These are phyloP conservation scores for Leptoteleia sp. DNA, from an alignment of 1,140 invertebrate species.

Conservation along the genomic window DNA sequence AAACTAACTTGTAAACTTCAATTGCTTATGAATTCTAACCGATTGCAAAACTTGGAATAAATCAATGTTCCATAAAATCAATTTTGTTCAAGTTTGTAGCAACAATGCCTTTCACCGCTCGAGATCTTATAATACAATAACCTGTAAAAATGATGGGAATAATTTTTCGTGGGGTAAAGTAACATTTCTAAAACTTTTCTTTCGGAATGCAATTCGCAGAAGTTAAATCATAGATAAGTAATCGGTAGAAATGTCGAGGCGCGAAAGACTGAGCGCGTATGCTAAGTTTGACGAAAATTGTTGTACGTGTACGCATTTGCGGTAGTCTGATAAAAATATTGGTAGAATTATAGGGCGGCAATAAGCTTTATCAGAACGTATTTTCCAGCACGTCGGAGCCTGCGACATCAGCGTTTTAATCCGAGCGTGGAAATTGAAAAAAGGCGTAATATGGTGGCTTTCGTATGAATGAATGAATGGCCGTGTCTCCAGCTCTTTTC, in stretches of 20 bases:
- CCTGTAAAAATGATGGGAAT: too few relatives aligned
- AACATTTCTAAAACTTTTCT: too few relatives aligned
- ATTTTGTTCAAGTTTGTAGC: too few relatives aligned
- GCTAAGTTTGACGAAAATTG: slow-evolving; percentile 31
- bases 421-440: slow-evolving; percentile 72
- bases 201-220: too few relatives aligned
- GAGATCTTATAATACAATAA: too few relatives aligned
- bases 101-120: too few relatives aligned
- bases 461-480: slow-evolving; percentile 69
- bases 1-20: too few relatives aligned
- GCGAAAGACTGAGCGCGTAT: slow-evolving; percentile 38
- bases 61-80: too few relatives aligned
- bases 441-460: slow-evolving; percentile 67
- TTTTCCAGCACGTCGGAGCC: slow-evolving; percentile 65
- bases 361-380: slow-evolving; percentile 69
- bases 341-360: slow-evolving; percentile 47
- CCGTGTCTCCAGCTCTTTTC: slow-evolving; percentile 63
- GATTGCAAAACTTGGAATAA: too few relatives aligned
- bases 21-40: too few relatives aligned
- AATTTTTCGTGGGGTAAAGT: too few relatives aligned
- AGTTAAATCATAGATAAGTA: too few relatives aligned
- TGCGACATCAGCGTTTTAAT: slow-evolving; percentile 69
- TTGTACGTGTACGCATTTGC: slow-evolving; percentile 25
- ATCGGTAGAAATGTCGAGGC: slow-evolving; percentile 4
- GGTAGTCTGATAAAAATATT: slow-evolving; percentile 53